Base-by-base conservation (phyloP, 35 echinoderm and acorn worm species). In the Apostichopus japonicus region DNA sequence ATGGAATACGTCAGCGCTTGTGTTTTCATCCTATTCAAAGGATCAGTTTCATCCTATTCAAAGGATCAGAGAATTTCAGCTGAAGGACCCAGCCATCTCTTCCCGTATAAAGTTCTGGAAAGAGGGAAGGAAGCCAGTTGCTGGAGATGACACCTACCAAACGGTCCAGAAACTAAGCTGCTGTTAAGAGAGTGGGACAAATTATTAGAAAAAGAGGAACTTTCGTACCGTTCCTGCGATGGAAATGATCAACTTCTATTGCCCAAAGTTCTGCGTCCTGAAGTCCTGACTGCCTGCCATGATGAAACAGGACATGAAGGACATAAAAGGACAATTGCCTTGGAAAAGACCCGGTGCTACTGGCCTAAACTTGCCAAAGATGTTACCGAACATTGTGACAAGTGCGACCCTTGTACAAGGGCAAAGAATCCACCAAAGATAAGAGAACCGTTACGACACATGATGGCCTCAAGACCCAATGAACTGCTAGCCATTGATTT, bases 231-330 rank as follows among this genome's bases (percentile, higher is more conserved):
- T 71, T 24, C 51, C 22, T 23, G 17, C 33, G 24, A 63, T 67
- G 79, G 70, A 5, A n/a, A 33, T 10, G 11, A 8, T 11, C 91
- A 92, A 71, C 22, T 92, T 5, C 24, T 92, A 6, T 52, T 92
- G 23, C 79, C 91, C 13, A 71, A 54, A 4, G 55, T 84, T 6
- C 22, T 92, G 55, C 27, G 59, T 22, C 5, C 6, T 24, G 78
- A 92, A 33, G 79, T 92, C 0, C 19, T 84, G 22, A 65, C 80
- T 6, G 56, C 91, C 22, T 67, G 78, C 44, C 91, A 92, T 71
- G 79, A 92, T 17, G 23, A 92, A 33, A 61, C 78, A 15, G 78
- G 91, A 24, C 91, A 92, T 44, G 79, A 92, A 83, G 91, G 91
- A 65, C 44, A 51, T 5, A 84, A 92, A 25, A 8, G 91, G 7